Evolutionary conservation across 2,888 invertebrate genomes (phyloP).

Genomic region (Plutella xylostella): DNA sequence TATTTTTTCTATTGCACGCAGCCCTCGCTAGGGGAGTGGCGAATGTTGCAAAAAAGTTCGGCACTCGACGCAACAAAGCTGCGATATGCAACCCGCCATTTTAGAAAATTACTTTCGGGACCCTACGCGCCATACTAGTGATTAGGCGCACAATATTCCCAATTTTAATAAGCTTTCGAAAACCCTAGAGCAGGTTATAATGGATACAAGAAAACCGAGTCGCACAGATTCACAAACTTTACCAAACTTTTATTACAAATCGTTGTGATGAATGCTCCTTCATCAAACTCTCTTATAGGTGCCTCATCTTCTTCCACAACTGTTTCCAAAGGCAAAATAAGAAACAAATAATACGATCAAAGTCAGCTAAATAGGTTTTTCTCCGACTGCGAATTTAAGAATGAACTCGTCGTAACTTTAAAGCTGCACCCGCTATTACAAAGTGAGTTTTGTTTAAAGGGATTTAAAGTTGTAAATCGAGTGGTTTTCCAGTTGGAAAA

Average conservation of each 20-base stretch:
- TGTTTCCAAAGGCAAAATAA: constrained; percentile 43
- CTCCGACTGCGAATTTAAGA: constrained; percentile 29
- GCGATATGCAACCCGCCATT: constrained; percentile 62
- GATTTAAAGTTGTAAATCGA: constrained; percentile 28
- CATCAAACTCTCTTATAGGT: constrained; percentile 19
- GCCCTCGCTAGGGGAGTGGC: constrained; percentile 42
- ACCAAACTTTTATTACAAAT: constrained; percentile 5
- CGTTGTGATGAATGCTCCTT: constrained; percentile 8
- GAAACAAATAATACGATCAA: constrained; percentile 64
- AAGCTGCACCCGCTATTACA: constrained; percentile 16
- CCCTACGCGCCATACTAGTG: constrained; percentile 29
- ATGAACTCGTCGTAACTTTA: constrained; percentile 25
- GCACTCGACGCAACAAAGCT: constrained; percentile 54
- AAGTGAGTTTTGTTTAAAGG: constrained; percentile 18
- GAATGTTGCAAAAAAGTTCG: constrained; percentile 58
- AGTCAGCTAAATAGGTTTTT: constrained; percentile 65
- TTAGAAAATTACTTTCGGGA: constrained; percentile 57
- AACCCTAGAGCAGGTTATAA: too few relatives aligned
- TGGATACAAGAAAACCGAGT: constrained; percentile 3
- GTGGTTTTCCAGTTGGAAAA: constrained; percentile 33
- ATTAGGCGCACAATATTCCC: neutral
- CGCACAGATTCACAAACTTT: neutral
- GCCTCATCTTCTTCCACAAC: constrained; percentile 26
- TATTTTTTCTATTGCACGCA: constrained; percentile 24
- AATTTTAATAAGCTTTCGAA: neutral